phyloP scores from a whole-genome alignment of 2,113 vertebrate genomes.

The Equus przewalskii region DNA sequence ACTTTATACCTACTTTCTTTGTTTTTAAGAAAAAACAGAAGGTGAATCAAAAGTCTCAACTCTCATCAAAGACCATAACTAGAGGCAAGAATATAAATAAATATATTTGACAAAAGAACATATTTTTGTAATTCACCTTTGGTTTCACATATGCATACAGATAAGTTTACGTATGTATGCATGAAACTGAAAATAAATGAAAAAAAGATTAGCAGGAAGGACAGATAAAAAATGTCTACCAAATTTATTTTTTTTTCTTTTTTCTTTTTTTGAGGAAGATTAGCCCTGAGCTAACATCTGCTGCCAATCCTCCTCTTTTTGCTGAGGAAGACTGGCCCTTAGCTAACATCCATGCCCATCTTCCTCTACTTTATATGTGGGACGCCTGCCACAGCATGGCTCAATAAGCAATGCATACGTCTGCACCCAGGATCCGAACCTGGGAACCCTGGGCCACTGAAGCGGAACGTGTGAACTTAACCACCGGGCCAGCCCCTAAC shows the following conservation, averaged over 20 bases:
- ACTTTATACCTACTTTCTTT: not conserved
- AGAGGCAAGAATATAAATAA: not conserved
- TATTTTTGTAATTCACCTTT: not conserved
- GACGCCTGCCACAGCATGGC: too few relatives aligned
- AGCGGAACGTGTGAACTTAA: too few relatives aligned
- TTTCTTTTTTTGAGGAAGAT: too few relatives aligned
- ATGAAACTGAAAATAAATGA: conserved; percentile 45
- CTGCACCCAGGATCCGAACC: too few relatives aligned
- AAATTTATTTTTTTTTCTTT: conserved; percentile 35
- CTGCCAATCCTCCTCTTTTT: too few relatives aligned
- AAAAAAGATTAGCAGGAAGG: conserved; percentile 31
- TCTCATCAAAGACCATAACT: not conserved
- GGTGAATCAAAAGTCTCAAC: not conserved
- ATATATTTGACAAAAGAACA: not conserved
- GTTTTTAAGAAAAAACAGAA: not conserved
- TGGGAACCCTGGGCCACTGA: too few relatives aligned
- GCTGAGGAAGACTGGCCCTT: too few relatives aligned
- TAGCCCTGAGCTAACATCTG: too few relatives aligned
- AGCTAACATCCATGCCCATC: too few relatives aligned
- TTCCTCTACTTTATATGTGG: too few relatives aligned
- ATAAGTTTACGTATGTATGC: not conserved
- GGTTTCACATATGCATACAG: not conserved
- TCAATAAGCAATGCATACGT: too few relatives aligned
- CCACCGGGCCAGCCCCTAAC: not conserved
- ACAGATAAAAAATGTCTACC: conserved; percentile 48